Evolutionary conservation across 2,113 vertebrate species (phyloP).

Genomic region (Oryzias woworae): DNA sequence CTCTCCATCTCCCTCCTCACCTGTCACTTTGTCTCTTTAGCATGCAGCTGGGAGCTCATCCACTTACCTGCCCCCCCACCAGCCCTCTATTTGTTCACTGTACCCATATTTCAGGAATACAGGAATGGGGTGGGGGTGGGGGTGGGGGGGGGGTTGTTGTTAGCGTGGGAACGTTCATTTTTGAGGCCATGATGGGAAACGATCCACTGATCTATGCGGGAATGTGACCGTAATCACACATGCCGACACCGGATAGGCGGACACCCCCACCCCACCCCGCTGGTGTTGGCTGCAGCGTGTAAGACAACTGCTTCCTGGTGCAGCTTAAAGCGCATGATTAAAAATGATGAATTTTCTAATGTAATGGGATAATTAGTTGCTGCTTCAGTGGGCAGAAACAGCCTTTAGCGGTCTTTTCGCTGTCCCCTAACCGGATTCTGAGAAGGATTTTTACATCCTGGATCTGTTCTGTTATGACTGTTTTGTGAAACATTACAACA

Average conservation of each 20-base stretch:
- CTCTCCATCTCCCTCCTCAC: constrained; percentile 49
- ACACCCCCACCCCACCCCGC: constrained; percentile 8
- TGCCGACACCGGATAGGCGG: constrained; percentile 39
- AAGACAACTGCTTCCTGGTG: constrained; percentile 12
- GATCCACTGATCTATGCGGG: constrained; percentile 45
- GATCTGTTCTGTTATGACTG: background rate
- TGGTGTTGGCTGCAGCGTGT: constrained; percentile 3
- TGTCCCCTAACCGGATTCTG: constrained; percentile 37
- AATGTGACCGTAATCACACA: constrained; percentile 37
- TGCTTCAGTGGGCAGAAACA: constrained; percentile 41
- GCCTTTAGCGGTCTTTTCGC: constrained; percentile 43
- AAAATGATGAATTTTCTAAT: constrained; percentile 58
- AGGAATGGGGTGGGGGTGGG: too few species aligned
- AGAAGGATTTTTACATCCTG: constrained; percentile 17
- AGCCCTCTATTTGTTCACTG: constrained; percentile 31
- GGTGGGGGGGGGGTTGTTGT: constrained; percentile 32
- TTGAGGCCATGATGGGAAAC: constrained; percentile 53
- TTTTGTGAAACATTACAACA: background rate
- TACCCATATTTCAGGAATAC: constrained; percentile 43
- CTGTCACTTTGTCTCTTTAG: constrained; percentile 50
- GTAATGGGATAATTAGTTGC: constrained; percentile 53
- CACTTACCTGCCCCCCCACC: constrained; percentile 29
- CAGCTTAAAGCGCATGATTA: constrained; percentile 52
- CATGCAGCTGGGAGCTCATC: constrained; percentile 40
- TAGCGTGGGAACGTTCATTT: constrained; percentile 43